Conservation (phyloP, 2,888 invertebrate species). For the Drosophila recens region DNA sequence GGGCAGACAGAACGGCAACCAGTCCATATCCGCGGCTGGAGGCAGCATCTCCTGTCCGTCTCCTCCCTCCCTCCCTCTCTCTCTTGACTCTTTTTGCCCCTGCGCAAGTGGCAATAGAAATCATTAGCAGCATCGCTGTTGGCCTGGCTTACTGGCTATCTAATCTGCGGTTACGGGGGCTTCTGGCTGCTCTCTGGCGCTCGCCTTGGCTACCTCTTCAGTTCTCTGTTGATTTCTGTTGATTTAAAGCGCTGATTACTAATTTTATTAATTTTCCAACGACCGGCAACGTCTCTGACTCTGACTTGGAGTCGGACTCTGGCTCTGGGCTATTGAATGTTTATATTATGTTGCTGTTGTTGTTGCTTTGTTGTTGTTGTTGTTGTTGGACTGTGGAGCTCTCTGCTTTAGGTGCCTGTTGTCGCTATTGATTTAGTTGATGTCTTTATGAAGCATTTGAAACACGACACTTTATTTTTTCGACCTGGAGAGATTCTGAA, state of each 20-base stretch:
- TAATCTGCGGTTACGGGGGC: slow-evolving; percentile 69
- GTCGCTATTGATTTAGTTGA: slow-evolving; percentile 82
- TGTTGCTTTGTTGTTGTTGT: slow-evolving; percentile 34
- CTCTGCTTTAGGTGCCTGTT: slow-evolving; percentile 66
- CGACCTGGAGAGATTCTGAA: slow-evolving; percentile 54
- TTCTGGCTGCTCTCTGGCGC: slow-evolving; percentile 39
- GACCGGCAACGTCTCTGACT: slow-evolving; percentile 50
- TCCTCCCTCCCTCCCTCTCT: background rate
- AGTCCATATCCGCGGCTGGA: slow-evolving; percentile 25
- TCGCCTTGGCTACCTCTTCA: slow-evolving; percentile 63
- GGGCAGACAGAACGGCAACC: slow-evolving; percentile 67
- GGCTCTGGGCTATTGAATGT: slow-evolving; percentile 50
- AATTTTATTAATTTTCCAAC: slow-evolving; percentile 81
- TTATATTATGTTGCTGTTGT: slow-evolving; percentile 35
- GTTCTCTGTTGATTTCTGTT: slow-evolving; percentile 56
- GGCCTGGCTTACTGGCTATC: slow-evolving; percentile 64
- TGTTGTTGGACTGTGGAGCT: slow-evolving; percentile 28
- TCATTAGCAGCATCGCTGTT: slow-evolving; percentile 68
- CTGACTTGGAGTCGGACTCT: slow-evolving; percentile 3
- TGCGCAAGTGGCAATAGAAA: slow-evolving; percentile 72
- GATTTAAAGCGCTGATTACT: slow-evolving; percentile 80
- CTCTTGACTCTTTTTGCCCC: slow-evolving; percentile 12
- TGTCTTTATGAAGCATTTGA: slow-evolving; percentile 82
- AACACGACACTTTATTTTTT: slow-evolving; percentile 77
- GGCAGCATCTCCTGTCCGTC: slow-evolving; percentile 13